Evolutionary conservation across 2,113 vertebrate species (phyloP), one percentile per base, ranked within the genome.

Genomic region (Dermatemys mawii): DNA sequence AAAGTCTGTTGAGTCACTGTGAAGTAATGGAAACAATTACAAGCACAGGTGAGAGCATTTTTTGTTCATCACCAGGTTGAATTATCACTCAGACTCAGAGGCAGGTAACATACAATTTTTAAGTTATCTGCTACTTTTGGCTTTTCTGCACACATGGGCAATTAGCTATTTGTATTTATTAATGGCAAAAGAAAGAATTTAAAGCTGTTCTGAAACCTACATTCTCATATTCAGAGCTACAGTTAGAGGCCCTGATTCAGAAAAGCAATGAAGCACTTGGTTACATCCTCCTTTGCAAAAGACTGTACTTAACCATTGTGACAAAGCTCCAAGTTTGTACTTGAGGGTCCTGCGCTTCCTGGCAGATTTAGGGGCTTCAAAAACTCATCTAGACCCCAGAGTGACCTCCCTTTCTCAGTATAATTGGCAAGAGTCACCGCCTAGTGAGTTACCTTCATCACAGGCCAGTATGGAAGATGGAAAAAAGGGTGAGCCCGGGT

Each of bases 261-360:
- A 5, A 81, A 81, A 86, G 0, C 17, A 41, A n/a, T 1, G 0
- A 87, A 92, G 79, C n/a, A 57, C 48, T 21, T 83, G 44, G 78
- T 88, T 51, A 86, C 90, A n/a, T 81, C n/a, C 17, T 48, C 81
- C 50, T 92, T 93, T 92, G 70, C n/a, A 88, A 29, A 81, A 84
- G 78, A 86, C 86, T 83, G 81, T 54, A 60, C 13, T 76, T 51
- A 95, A n/a, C n/a, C n/a, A n/a, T n/a, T n/a, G n/a, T n/a, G n/a
- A n/a, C n/a, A n/a, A n/a, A n/a, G n/a, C n/a, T n/a, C n/a, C n/a
- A n/a, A n/a, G n/a, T n/a, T n/a, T n/a, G n/a, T n/a, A n/a, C n/a
- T n/a, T n/a, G n/a, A n/a, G n/a, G n/a, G n/a, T n/a, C n/a, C n/a
- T n/a, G n/a, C n/a, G n/a, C n/a, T n/a, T n/a, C n/a, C n/a, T n/a